Conservation (phyloP, 2,888 invertebrate species). For the Darwinula stevensoni region DNA sequence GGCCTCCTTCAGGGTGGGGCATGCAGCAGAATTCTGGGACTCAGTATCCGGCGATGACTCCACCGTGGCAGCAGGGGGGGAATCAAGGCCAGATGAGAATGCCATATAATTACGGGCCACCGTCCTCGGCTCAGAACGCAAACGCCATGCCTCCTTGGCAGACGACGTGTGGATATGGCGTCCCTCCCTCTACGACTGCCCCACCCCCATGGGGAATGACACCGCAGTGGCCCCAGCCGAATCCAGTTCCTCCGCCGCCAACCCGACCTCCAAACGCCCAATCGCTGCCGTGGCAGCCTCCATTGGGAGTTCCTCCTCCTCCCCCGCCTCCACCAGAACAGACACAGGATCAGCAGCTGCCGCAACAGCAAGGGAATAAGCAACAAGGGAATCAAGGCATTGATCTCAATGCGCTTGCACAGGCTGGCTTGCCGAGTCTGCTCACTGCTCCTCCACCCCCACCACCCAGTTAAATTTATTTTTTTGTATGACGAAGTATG, state of each 20-base stretch:
- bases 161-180: too few species aligned
- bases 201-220: slow-evolving; percentile 3
- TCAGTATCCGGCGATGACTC: not conserved
- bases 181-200: too few species aligned
- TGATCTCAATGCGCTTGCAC: slow-evolving; percentile 16
- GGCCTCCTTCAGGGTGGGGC: not conserved
- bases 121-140: not conserved
- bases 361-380: slow-evolving; percentile 7
- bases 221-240: slow-evolving; percentile 6
- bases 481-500: too few species aligned
- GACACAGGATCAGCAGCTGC: slow-evolving; percentile 10
- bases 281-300: slow-evolving; percentile 6
- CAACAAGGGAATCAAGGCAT: slow-evolving; percentile 9
- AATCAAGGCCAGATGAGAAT: too few species aligned
- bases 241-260: slow-evolving; percentile 19
- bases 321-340: slow-evolving; percentile 20
- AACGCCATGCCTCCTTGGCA: not conserved
- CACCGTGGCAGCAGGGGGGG: too few species aligned
- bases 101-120: not conserved
- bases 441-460: slow-evolving; percentile 37
- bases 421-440: slow-evolving; percentile 21
- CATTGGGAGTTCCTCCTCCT: slow-evolving; percentile 14
- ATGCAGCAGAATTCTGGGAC: not conserved
- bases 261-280: slow-evolving; percentile 14
- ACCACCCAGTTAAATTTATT: too few species aligned